Evolutionary conservation across 1,140 invertebrate genomes (phyloP).

Genomic region (Hylaeus volcanicus): DNA sequence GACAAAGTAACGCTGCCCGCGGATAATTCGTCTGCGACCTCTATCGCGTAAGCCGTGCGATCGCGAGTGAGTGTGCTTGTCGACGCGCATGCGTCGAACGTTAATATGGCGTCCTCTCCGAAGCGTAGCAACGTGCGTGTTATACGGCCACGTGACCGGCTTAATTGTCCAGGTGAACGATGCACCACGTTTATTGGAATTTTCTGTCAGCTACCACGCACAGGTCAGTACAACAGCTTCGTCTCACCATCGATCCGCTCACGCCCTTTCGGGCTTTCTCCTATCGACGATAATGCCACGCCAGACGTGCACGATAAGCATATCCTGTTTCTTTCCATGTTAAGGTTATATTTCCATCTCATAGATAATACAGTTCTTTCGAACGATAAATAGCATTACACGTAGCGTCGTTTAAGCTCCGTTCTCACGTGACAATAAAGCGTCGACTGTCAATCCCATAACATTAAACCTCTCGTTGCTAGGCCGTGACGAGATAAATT

Average conservation of each 20-base stretch:
- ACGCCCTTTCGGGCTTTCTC: neutral
- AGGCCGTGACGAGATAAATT: too few relatives aligned
- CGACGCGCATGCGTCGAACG: slow-evolving; percentile 53
- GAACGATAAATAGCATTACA: too few relatives aligned
- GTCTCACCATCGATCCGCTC: slow-evolving; percentile 17
- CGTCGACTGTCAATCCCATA: too few relatives aligned
- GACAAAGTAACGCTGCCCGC: neutral
- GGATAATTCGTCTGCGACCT: neutral
- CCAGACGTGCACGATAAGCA: too few relatives aligned
- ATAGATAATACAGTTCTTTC: too few relatives aligned
- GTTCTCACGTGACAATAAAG: too few relatives aligned
- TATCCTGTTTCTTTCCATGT: too few relatives aligned
- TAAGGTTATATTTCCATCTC: too few relatives aligned
- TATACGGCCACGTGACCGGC: slow-evolving; percentile 44
- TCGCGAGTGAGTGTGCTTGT: slow-evolving; percentile 28
- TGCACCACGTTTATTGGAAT: slow-evolving; percentile 7
- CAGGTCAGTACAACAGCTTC: slow-evolving; percentile 49
- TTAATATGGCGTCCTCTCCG: slow-evolving; percentile 27
- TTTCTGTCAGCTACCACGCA: slow-evolving; percentile 5
- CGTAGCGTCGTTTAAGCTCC: too few relatives aligned
- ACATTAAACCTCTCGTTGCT: too few relatives aligned
- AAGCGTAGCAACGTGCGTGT: slow-evolving; percentile 30
- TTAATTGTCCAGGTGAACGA: slow-evolving; percentile 3
- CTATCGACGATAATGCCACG: too few relatives aligned
- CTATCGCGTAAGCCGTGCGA: slow-evolving; percentile 1